Base-by-base conservation (phyloP, 2,113 vertebrate genomes). In the Chrysochloris asiatica region DNA sequence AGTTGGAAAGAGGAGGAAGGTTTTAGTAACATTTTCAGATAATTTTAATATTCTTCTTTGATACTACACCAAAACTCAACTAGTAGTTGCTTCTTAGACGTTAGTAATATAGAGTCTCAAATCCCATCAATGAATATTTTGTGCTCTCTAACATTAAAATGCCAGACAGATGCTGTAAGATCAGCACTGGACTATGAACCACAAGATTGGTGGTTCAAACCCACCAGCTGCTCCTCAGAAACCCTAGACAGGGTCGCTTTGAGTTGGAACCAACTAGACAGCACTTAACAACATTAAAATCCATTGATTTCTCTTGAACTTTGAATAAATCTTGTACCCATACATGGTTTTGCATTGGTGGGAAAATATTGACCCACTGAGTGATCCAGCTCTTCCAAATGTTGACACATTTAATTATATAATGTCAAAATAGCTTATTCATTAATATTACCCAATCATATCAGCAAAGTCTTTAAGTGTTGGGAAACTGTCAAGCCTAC, bases 1-100 rank as follows among this genome's bases (percentile, higher is more conserved):
- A 67, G 30, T 5, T 86, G 48, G 28, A 65, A 77, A 93, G 71
- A 17, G 21, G 38, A 88, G 48, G 54, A 41, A 45, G 21, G 24
- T 10, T 83, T 59, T 73, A 45, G 52, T 21, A 38, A 26, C 7
- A 6, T 48, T 71, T 92, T 73, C 28, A 52, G 24, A 41, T 50
- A 78, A 79, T 17, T 36, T 16, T 38, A 82, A 30, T 33, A 2
- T 87, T 61, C 50, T 81, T 76, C 47, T 94, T 59, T 92, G 86
- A 52, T 88, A 75, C 22, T 78, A 76, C 14, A 73, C 50, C 80
- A 83, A 90, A 90, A 83, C 67, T 88, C 19, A 10, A 41, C 52
- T 16, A 61, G 43, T 54, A 24, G 14, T 5, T 21, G 2, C 78
- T 83, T 86, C 22, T 83, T 45, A 19, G 41, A 61, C 50, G 69